Base-by-base conservation (phyloP, 2,797 vertebrate genomes). In the Chaunax sp. region DNA sequence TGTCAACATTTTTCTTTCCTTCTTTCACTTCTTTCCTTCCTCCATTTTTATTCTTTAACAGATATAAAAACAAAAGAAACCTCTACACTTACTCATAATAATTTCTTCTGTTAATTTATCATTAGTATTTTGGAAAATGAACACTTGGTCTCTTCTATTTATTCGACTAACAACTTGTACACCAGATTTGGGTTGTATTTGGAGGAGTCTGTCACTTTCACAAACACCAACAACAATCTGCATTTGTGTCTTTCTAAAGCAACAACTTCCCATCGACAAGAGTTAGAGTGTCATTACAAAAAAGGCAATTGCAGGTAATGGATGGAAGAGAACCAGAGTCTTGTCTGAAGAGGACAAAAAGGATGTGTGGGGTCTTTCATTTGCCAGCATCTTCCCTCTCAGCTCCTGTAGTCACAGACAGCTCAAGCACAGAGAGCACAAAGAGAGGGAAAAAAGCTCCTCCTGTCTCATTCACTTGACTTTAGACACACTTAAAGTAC, bases 261-360 rank as follows among this genome's bases (percentile, higher is more conserved):
- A 38, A 20, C 53, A 45, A 19, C 40, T 10, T 41, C 1, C 12
- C 26, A 40, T 5, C 1, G 25, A 38, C 70, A 72, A 62, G 67
- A 80, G 33, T 71, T 57, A 64, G n/a, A n/a, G 19, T 14, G 1
- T 22, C 64, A 47, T 63, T 53, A 65, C 53, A 69, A 68, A 70
- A 56, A 61, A 71, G 38, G 7, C 60, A 69, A 55, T 54, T 57
- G 73, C 20, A 43, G 70, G 63, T 40, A 69, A 51, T 23, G 28
- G 60, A 65, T 26, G 22, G 59, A 63, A 12, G 69, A 52, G 55
- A 28, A 40, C 35, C 28, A 52, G 15, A 19, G 25, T 14, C 20
- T 53, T 13, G 50, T 72, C 64, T 64, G 69, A 78, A 75, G 56
- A 61, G 55, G 44, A 52, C 45, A 18, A 20, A 59, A 70, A 6